These are phyloP conservation scores for Stenichneumon culpator DNA, from an alignment of 2,888 invertebrate species.

Conservation along the genomic window DNA sequence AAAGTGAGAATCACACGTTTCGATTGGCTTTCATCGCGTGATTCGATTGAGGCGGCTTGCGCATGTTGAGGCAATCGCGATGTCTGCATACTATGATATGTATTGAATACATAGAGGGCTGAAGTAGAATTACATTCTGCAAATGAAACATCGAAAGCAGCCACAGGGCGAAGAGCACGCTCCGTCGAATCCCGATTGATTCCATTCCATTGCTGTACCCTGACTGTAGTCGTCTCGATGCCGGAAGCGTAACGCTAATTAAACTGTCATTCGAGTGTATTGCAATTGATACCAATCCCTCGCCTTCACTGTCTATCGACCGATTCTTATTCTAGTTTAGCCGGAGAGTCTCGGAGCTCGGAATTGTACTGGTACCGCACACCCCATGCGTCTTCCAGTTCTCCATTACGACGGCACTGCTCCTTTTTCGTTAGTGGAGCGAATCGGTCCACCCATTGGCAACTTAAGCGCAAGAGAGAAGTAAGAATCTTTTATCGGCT, in stretches of 20 bases:
- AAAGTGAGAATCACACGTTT: not conserved
- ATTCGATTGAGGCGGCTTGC: not conserved
- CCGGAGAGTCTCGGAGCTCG: slow-evolving; percentile 3
- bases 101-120: not conserved
- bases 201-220: not conserved
- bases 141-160: slow-evolving; percentile 2
- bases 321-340: slow-evolving; percentile 38
- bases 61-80: not conserved
- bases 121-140: slow-evolving; percentile 11
- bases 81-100: not conserved
- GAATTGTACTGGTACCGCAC: not conserved
- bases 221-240: not conserved
- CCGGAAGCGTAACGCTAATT: slow-evolving; percentile 65
- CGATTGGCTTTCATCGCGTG: not conserved
- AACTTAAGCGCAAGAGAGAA: not conserved
- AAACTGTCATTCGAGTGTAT: slow-evolving; percentile 68
- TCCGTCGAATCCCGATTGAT: slow-evolving; percentile 42
- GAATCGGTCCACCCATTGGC: not conserved
- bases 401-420: not conserved
- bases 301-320: slow-evolving; percentile 10
- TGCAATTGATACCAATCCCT: slow-evolving; percentile 65
- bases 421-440: not conserved
- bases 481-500: not conserved
- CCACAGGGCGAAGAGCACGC: not conserved
- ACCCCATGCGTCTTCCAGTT: not conserved